Conservation (phyloP, 1,140 invertebrate species). For the Drosophila ercepeae region DNA sequence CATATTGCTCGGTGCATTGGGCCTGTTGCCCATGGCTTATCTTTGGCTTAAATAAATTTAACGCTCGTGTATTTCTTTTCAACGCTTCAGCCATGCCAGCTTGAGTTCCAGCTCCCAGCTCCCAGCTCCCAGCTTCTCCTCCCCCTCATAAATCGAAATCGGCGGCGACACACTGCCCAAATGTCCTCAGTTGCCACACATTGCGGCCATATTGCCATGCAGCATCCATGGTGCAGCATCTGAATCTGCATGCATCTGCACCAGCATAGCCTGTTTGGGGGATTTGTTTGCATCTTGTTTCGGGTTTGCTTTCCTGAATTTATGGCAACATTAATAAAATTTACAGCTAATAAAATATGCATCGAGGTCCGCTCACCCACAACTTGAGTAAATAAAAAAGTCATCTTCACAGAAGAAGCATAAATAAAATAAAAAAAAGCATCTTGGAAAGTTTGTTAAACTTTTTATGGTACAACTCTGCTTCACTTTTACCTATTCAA, state of each 20-base stretch:
- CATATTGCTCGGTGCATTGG: not conserved
- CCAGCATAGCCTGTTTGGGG: constrained; percentile 36
- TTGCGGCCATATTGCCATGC: constrained; percentile 38
- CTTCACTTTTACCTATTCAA: constrained; percentile 35
- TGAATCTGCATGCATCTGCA: constrained; percentile 13
- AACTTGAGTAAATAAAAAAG: constrained; percentile 11
- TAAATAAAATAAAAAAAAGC: not conserved
- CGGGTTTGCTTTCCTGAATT: constrained; percentile 60
- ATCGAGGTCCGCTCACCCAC: constrained; percentile 62
- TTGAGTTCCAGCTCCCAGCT: too few relatives aligned
- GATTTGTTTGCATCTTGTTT: constrained; percentile 62
- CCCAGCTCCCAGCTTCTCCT: too few relatives aligned
- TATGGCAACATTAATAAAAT: constrained; percentile 81
- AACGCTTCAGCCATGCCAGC: constrained; percentile 54
- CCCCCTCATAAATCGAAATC: constrained; percentile 13
- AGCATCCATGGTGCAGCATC: too few relatives aligned
- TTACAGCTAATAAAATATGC: constrained; percentile 81
- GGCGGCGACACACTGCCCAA: constrained; percentile 76
- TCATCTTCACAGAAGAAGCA: not conserved
- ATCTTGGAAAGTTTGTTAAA: constrained; percentile 32
- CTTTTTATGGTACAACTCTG: constrained; percentile 21
- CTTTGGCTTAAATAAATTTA: constrained; percentile 82
- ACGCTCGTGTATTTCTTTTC: constrained; percentile 81
- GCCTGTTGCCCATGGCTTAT: constrained; percentile 47
- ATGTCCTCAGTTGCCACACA: constrained; percentile 64